Conservation (phyloP, 2,888 invertebrate species). For the Drosophila tripunctata region DNA sequence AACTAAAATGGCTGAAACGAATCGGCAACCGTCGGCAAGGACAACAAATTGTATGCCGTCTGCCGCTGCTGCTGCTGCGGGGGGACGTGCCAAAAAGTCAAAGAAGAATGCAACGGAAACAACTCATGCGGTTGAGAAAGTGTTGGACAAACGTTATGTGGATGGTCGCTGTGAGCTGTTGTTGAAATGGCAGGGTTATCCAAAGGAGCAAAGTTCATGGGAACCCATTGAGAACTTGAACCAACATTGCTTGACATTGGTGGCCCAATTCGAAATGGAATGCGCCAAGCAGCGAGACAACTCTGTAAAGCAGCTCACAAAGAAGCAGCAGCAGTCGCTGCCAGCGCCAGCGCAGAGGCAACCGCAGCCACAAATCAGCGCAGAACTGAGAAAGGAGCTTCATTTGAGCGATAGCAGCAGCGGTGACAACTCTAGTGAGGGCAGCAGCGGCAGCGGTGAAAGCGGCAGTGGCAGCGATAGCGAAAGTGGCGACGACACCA, state of each 20-base stretch:
- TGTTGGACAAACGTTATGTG: slow-evolving; percentile 31
- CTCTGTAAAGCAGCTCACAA: not conserved
- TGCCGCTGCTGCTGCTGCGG: not conserved
- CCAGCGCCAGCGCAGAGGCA: not conserved
- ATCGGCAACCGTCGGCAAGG: not conserved
- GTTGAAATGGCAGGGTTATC: slow-evolving; percentile 43
- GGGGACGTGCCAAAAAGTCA: not conserved
- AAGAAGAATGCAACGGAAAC: not conserved
- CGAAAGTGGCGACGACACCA: not conserved
- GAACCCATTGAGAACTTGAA: slow-evolving; percentile 43
- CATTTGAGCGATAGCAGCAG: not conserved
- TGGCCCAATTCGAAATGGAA: slow-evolving; percentile 38
- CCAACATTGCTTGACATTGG: slow-evolving; percentile 17
- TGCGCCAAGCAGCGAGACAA: not conserved
- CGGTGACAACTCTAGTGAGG: not conserved
- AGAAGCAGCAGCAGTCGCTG: too few species aligned
- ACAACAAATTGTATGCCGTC: not conserved
- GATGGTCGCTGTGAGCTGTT: slow-evolving; percentile 28
- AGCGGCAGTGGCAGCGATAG: not conserved
- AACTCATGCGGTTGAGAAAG: slow-evolving; percentile 33
- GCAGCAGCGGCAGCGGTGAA: not conserved
- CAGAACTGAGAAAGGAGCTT: not conserved
- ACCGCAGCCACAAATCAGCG: not conserved
- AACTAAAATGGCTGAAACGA: slow-evolving; percentile 3
- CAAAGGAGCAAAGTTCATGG: slow-evolving; percentile 34